Evolutionary conservation across 2,888 invertebrate species (phyloP), one percentile per base, ranked within the genome.

Genomic region (Lymantria monacha): DNA sequence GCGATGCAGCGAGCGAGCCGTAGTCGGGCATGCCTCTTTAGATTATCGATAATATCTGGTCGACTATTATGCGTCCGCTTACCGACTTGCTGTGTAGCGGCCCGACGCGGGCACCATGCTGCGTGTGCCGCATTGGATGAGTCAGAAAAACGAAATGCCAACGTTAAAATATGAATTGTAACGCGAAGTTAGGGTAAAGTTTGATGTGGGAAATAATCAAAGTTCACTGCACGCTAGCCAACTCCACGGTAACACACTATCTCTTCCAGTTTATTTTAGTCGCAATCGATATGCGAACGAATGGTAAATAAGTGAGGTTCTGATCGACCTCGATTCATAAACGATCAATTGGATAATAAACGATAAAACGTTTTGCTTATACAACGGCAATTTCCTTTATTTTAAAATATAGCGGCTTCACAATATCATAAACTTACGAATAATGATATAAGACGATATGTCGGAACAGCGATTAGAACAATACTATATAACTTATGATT

Each of bases 331-430:
- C 76, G 68, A 76, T 83, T 78, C 71, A 73, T 77, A 74, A 80
- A 71, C 81, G 81, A 83, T 83, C 75, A 81, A 79, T 83, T 81
- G 84, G 83, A 84, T 74, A 88, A 85, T 87, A 87, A 88, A 87
- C 89, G 83, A 87, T 87, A 86, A 81, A 85, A 87, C 79, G 74
- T 85, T 83, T 84, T 87, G 90, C 85, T 88, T 89, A 89, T 85
- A 88, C 87, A 89, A 89, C 87, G 86, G 88, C 87, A 87, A 87
- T 86, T 85, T 88, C 83, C 87, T 90, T 91, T 91, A 90, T 89
- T 91, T 91, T 89, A 88, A 91, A 90, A 90, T 89, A 90, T 88
- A 90, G 87, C 85, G 85, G 85, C 86, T 88, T 91, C 89, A 91
- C 90, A 91, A 90, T 90, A 87, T 67, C 47, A 64, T 83, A 73